Conservation (phyloP, 2,797 vertebrate species). For the Hephaestus fuliginosus region DNA sequence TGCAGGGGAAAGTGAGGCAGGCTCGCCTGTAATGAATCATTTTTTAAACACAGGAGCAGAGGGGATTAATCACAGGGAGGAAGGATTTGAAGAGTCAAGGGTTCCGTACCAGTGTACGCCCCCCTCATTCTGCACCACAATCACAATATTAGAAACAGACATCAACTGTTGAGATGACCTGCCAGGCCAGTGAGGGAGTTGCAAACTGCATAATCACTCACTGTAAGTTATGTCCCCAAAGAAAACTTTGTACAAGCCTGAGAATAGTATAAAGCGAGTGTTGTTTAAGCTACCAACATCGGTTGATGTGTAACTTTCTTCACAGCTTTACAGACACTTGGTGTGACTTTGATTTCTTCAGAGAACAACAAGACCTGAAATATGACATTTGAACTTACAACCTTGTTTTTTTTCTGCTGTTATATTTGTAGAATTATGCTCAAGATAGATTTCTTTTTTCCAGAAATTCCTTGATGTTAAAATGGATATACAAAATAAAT, state of each 20-base stretch:
- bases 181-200: constrained; percentile 72
- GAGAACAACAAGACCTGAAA: constrained; percentile 39
- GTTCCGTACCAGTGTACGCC: constrained; percentile 88
- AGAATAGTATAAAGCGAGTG: constrained; percentile 61
- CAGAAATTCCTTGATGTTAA: constrained; percentile 31
- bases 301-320: constrained; percentile 41
- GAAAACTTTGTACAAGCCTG: constrained; percentile 73
- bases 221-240: constrained; percentile 72
- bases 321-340: constrained; percentile 30
- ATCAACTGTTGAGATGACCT: constrained; percentile 82
- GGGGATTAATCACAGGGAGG: constrained; percentile 97
- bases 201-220: constrained; percentile 75
- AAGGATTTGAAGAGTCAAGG: constrained; percentile 97
- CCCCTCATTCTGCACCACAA: constrained; percentile 82
- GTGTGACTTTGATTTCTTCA: constrained; percentile 58
- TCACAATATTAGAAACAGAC: constrained; percentile 94
- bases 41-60: constrained; percentile 97
- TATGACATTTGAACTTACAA: constrained; percentile 53
- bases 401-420: constrained; percentile 24
- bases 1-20: constrained; percentile 87
- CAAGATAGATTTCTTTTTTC: constrained; percentile 22
- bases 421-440: constrained; percentile 43
- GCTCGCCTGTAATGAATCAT: constrained; percentile 98
- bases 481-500: constrained; percentile 47
- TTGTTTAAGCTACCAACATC: constrained; percentile 47